phyloP scores from a whole-genome alignment of 1,140 invertebrate genomes.

The Phenacoccus solenopsis region DNA sequence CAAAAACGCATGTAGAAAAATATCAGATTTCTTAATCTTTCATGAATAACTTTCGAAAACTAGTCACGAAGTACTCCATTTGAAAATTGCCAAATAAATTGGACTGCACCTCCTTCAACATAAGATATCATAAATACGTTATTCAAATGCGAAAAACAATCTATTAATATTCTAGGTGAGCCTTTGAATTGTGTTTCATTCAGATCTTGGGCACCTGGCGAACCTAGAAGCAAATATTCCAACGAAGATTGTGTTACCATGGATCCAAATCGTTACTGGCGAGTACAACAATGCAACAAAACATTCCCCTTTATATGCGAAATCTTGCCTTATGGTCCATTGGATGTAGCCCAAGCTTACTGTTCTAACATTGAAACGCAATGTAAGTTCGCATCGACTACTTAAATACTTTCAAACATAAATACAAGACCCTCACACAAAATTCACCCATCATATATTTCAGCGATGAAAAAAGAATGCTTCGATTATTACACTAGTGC shows the following conservation, averaged over 20 bases:
- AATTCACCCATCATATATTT: background rate
- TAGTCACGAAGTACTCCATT: background rate
- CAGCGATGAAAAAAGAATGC: slow-evolving; percentile 12
- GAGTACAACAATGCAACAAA: slow-evolving; percentile 37
- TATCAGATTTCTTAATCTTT: slow-evolving; percentile 8
- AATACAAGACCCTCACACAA: background rate
- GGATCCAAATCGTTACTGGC: slow-evolving; percentile 41
- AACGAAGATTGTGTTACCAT: slow-evolving; percentile 44
- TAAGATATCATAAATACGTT: background rate
- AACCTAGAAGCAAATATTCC: slow-evolving; percentile 37
- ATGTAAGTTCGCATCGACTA: slow-evolving; percentile 12
- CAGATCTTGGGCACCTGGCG: slow-evolving; percentile 48
- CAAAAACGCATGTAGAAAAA: background rate
- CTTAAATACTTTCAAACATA: background rate
- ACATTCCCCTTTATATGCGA: slow-evolving; percentile 45
- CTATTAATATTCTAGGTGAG: slow-evolving; percentile 37
- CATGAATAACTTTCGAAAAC: slow-evolving; percentile 19
- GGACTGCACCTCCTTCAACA: slow-evolving; percentile 16
- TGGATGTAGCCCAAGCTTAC: background rate
- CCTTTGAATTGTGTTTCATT: slow-evolving; percentile 42
- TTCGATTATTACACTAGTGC: slow-evolving; percentile 4
- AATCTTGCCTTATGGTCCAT: slow-evolving; percentile 29
- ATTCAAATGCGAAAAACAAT: no score
- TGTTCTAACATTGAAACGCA: slow-evolving; percentile 12
- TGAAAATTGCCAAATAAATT: background rate